Evolutionary conservation across 2,797 vertebrate species (phyloP).

Genomic region (Eleutherodactylus coqui): DNA sequence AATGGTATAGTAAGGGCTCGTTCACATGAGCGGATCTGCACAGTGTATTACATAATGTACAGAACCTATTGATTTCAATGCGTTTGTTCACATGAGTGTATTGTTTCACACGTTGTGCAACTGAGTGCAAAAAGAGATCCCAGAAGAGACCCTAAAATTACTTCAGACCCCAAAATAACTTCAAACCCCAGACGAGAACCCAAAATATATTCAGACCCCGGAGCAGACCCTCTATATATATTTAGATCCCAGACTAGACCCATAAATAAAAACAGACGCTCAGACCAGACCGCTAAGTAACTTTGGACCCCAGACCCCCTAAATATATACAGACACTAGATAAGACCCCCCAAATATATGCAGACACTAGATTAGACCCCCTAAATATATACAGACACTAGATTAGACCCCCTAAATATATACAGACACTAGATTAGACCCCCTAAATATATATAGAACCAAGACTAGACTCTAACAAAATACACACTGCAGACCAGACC

Average conservation of each 20-base stretch:
- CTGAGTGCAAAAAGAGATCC: too few relatives aligned
- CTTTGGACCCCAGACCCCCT: too few relatives aligned
- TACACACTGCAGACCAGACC: not conserved
- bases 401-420: not conserved
- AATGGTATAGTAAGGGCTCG: too few relatives aligned
- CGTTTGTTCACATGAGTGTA: too few relatives aligned
- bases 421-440: not conserved
- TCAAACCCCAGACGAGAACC: not conserved
- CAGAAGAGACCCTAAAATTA: too few relatives aligned
- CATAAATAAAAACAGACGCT: not conserved
- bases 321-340: not conserved
- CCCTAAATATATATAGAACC: not conserved
- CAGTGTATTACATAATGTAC: too few relatives aligned
- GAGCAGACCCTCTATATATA: not conserved
- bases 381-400: not conserved
- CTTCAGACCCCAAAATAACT: not conserved
- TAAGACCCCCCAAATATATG: not conserved
- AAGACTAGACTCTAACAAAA: not conserved
- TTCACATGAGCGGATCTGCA: too few relatives aligned
- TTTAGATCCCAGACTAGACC: not conserved
- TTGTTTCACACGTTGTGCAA: too few relatives aligned
- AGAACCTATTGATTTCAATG: too few relatives aligned
- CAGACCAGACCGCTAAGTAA: too few relatives aligned
- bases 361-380: not conserved
- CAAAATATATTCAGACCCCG: not conserved